These are phyloP conservation scores for Leptinotarsa texana DNA, from an alignment of 1,140 invertebrate genomes.

Conservation along the genomic window DNA sequence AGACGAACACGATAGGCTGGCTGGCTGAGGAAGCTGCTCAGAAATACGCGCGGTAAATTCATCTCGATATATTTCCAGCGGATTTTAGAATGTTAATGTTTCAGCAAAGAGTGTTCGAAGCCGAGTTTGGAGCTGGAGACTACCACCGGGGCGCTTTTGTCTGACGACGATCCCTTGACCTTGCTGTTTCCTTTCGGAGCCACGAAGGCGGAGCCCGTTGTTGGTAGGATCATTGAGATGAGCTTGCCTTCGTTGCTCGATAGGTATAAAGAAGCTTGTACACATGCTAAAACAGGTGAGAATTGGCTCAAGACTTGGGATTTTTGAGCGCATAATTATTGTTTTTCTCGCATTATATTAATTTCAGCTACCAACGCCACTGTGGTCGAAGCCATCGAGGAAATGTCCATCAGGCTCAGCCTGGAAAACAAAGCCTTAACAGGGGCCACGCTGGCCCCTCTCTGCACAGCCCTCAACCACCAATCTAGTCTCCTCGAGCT, in stretches of 20 bases:
- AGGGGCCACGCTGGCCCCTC: conserved; percentile 57
- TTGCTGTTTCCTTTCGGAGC: conserved; percentile 60
- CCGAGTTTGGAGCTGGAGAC: conserved; percentile 68
- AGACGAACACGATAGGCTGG: conserved; percentile 68
- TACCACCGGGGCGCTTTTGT: conserved; percentile 67
- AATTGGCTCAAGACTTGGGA: not conserved
- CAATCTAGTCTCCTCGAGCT: conserved; percentile 64
- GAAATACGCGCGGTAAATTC: conserved; percentile 66
- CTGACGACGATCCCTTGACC: conserved; percentile 66
- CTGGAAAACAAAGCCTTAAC: conserved; percentile 59
- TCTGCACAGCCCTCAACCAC: conserved; percentile 65
- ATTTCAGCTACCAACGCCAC: conserved; percentile 55
- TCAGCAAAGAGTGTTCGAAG: conserved; percentile 65
- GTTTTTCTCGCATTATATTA: not conserved
- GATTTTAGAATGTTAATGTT: conserved; percentile 37
- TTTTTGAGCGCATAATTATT: not conserved
- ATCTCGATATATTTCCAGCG: not conserved
- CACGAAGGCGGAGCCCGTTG: conserved; percentile 56
- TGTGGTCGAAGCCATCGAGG: conserved; percentile 59
- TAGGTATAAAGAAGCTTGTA: conserved; percentile 67
- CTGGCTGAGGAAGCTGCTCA: conserved; percentile 69
- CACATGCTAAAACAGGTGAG: conserved; percentile 61
- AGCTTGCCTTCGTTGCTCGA: conserved; percentile 65
- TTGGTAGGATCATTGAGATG: conserved; percentile 66
- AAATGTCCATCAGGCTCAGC: conserved; percentile 61